phyloP scores from a whole-genome alignment of 2,113 vertebrate genomes.

The Zeus faber region DNA sequence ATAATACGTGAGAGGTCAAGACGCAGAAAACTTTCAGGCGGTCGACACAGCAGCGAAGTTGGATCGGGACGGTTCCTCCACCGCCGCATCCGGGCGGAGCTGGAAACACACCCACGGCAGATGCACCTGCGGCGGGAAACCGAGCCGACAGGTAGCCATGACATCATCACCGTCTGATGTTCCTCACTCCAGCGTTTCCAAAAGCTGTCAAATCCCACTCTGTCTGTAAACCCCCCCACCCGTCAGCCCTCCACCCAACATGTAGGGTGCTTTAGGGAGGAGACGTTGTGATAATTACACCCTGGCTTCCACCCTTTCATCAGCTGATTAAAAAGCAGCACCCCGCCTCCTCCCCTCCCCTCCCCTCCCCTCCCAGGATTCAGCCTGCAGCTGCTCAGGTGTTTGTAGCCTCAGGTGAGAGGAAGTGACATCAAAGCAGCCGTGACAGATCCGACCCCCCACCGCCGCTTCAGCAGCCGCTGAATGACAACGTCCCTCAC shows the following conservation, averaged over 20 bases:
- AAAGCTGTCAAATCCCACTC: constrained; percentile 23
- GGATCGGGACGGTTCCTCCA: background rate
- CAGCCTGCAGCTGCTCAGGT: constrained; percentile 71
- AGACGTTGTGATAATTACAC: constrained; percentile 54
- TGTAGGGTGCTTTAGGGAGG: constrained; percentile 17
- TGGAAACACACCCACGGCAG: constrained; percentile 7
- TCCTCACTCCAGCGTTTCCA: background rate
- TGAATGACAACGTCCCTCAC: too few relatives aligned
- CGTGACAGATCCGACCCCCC: constrained; percentile 40
- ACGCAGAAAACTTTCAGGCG: too few relatives aligned
- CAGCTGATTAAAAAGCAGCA: constrained; percentile 62
- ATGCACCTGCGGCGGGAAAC: constrained; percentile 13
- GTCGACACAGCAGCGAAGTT: too few relatives aligned
- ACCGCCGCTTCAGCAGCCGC: constrained; percentile 23
- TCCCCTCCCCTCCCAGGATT: constrained; percentile 17
- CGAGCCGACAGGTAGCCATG: constrained; percentile 25
- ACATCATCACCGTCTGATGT: constrained; percentile 17
- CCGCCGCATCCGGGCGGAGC: background rate
- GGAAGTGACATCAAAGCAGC: constrained; percentile 68
- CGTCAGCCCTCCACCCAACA: constrained; percentile 23
- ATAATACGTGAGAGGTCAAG: too few relatives aligned
- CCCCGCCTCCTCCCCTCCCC: constrained; percentile 22
- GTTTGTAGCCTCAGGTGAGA: constrained; percentile 50
- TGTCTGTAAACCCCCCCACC: constrained; percentile 1
- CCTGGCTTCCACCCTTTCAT: constrained; percentile 57